Evolutionary conservation across 2,797 vertebrate genomes (phyloP), one percentile per base, ranked within the genome.

Genomic region (Enteromius treurensis): DNA sequence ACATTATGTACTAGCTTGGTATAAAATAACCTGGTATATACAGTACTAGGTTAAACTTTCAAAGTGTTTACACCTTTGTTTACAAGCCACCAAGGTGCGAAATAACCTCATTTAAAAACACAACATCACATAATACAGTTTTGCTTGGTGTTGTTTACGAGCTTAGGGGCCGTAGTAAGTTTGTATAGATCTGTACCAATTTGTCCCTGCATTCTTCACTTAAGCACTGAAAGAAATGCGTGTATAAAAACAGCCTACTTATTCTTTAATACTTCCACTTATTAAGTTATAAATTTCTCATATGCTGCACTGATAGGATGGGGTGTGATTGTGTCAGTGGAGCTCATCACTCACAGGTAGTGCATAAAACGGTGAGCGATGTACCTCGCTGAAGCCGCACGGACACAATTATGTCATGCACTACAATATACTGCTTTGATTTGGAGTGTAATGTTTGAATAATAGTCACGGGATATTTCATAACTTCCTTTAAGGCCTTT

Each of bases 261-360:
- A 60, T 80, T 65, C 19, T 87, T 82, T 81, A 71, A 58, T 60
- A 40, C 74, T 37, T 62, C 5, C 51, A 29, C 45, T 88, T 88
- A 86, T 85, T 68, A 81, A 81, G 77, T 77, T 83, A 71, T 80
- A 80, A 82, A 84, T 79, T 42, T 86, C 70, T 79, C 82, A 77
- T 79, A 79, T 80, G 58, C 75, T 58, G 60, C 53, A 19, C 60
- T 80, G 80, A 82, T 82, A 62, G 49, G 76, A 77, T 26, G 45
- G 34, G 51, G 62, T 81, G 45, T 60, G 62, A 55, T 55, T 40
- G 32, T 77, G 42, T 79, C 23, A 21, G 75, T 14, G 3, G 47
- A 26, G 69, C n/a, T 74, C 69, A 83, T 86, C 70, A 51, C 40
- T 82, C 80, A 79, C 76, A 69, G 69, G 77, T 58, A 82, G 68